These are phyloP conservation scores for Stylophora pistillata DNA, from an alignment of 64 coral and sea anemone genomes.

Conservation along the genomic window DNA sequence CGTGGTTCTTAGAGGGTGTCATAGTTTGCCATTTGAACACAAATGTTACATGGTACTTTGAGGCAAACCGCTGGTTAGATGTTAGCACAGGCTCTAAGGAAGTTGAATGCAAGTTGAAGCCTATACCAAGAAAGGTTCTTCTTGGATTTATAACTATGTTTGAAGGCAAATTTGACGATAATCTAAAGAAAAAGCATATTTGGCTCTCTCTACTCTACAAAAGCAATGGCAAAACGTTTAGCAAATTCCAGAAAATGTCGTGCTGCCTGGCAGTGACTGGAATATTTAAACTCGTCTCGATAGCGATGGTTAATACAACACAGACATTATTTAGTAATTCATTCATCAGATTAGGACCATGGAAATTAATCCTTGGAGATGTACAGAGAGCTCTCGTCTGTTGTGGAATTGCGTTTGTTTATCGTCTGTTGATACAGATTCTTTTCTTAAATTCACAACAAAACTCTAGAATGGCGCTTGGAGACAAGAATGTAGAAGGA, in stretches of 20 bases:
- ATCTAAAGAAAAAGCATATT: constrained; percentile 48
- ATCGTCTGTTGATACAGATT: constrained; percentile 46
- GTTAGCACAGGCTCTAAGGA: constrained; percentile 26
- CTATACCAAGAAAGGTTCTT: constrained; percentile 14
- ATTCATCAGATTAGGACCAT: constrained; percentile 20
- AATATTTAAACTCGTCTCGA: constrained; percentile 9
- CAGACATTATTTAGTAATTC: constrained; percentile 5
- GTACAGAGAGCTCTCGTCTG: constrained; percentile 42
- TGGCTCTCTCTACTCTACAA: constrained; percentile 57
- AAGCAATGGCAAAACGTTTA: constrained; percentile 18
- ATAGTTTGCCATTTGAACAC: constrained; percentile 66
- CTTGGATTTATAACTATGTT: constrained; percentile 39
- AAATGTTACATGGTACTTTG: constrained; percentile 62
- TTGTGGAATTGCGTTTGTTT: constrained; percentile 35
- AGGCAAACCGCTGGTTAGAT: constrained; percentile 69
- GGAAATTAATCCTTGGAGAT: constrained; percentile 39
- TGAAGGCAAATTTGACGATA: constrained; percentile 33
- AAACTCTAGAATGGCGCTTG: neutral
- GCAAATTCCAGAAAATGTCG: constrained; percentile 39
- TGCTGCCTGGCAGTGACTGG: constrained; percentile 36
- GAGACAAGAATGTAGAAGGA: constrained; percentile 36
- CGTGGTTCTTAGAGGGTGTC: constrained; percentile 76
- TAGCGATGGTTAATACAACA: constrained; percentile 16
- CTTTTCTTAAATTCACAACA: constrained; percentile 37
- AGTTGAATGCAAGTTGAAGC: constrained; percentile 63